phyloP scores from a whole-genome alignment of 2,888 invertebrate genomes.

The Spisula solida region DNA sequence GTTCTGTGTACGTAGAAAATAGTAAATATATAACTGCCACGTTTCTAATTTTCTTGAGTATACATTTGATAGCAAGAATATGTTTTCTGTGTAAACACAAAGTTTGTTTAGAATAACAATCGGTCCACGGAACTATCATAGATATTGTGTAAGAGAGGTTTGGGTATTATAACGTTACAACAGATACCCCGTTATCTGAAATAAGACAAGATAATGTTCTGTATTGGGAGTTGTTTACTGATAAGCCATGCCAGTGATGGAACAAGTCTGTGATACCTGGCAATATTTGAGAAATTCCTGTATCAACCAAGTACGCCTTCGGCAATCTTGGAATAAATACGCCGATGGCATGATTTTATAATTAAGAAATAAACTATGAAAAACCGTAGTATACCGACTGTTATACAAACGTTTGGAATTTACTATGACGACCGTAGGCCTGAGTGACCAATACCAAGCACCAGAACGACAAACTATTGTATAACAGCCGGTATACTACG shows the following conservation, averaged over 20 bases:
- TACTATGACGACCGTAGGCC: no score
- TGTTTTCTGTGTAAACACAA: not conserved
- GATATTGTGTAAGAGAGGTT: constrained; percentile 7
- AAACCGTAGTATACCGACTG: no score
- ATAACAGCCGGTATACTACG: no score
- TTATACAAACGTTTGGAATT: no score
- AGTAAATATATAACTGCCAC: no score
- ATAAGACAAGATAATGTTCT: not conserved
- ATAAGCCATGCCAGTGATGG: constrained; percentile 2
- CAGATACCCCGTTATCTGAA: not conserved
- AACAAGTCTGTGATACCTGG: not conserved
- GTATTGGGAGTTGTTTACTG: not conserved
- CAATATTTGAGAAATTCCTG: not conserved
- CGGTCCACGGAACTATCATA: not conserved
- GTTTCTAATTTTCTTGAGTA: not conserved
- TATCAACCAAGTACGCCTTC: no score
- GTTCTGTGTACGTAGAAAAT: no score
- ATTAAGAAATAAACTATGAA: no score
- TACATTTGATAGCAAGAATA: not conserved
- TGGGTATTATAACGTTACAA: not conserved
- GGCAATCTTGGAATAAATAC: no score
- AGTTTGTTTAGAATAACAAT: not conserved
- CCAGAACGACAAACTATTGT: no score
- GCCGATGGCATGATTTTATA: no score
- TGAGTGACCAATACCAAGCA: no score